A percentile compares a stretch with the other conserved stretches of the same genome.
Evolutionary conservation across 2,113 vertebrate genomes (phyloP).

Genomic region (Heptranchias perlo): DNA sequence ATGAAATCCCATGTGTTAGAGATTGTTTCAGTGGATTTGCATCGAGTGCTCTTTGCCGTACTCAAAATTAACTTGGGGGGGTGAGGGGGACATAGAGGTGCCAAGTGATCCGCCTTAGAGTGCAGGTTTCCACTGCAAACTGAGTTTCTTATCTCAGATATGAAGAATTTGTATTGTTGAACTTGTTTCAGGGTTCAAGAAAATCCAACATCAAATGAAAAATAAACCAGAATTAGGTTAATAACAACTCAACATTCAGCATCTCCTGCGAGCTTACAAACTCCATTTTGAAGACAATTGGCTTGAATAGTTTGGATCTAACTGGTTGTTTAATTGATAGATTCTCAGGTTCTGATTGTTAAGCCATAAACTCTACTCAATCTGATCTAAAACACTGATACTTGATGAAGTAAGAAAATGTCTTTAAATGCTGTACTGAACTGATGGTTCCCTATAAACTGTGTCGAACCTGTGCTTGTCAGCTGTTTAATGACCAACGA

Average conservation of each 20-base stretch:
- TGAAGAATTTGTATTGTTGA: not conserved
- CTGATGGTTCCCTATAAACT: too few relatives aligned
- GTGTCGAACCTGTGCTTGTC: too few relatives aligned
- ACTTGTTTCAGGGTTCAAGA: not conserved
- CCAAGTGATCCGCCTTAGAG: not conserved
- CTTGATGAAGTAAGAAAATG: too few relatives aligned
- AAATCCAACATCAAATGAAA: not conserved
- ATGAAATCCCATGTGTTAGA: too few relatives aligned
- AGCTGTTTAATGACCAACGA: too few relatives aligned
- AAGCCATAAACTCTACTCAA: not conserved
- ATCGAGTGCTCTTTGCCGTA: too few relatives aligned
- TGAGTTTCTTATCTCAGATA: too few relatives aligned
- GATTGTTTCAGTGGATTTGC: too few relatives aligned
- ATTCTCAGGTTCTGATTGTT: not conserved
- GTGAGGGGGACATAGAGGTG: not conserved
- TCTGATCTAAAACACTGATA: not conserved
- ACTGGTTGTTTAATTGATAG: not conserved
- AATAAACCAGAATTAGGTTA: not conserved
- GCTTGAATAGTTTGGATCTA: not conserved
- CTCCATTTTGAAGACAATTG: not conserved
- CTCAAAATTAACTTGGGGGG: too few relatives aligned
- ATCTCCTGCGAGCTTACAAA: not conserved
- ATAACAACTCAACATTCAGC: not conserved
- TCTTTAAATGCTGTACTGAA: too few relatives aligned
- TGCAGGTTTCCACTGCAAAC: too few relatives aligned